Base-by-base conservation (phyloP, 2,888 invertebrate species). In the Athalia cordata region DNA sequence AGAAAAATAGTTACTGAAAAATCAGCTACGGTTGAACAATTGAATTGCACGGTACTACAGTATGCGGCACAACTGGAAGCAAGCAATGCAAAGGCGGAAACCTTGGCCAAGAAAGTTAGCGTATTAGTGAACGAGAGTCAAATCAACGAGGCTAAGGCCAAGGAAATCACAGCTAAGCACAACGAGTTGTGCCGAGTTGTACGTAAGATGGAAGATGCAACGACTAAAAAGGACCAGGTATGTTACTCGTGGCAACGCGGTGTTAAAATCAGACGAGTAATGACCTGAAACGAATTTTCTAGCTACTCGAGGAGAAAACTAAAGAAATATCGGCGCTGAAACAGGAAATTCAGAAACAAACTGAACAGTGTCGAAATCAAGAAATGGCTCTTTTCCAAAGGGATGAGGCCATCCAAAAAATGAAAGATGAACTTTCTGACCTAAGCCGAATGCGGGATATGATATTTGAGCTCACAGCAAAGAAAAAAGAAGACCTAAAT, bases 371-470 rank as follows among this genome's bases (percentile, higher is more conserved):
- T 52, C 81, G 80, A 4, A 84, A 50, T 8, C 85, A 86, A 64
- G 86, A 88, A 77, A 83, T 84, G 74, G 82, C 82, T 4, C 84
- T 89, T 65, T 81, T 83, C 4, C 85, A 87, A 66, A 88, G 87
- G 78, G 89, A 88, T 11, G 85, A 81, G 29, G 79, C 52, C 64
- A 81, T 86, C 49, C 66, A 83, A 49, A 86, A 83, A 78, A 81
- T 87, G 81, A 80, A 79, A 68, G 67, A 59, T 15, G 88, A 89
- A 80, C 80, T 89, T 55, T 79, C 77, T 5, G 85, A 87, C 64
- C 81, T 89, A 11, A 87, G 87, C 79, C 85, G 88, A 55, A 88
- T 89, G 87, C 82, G 88, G 4, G 88, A 89, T 64, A 88, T 88
- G 87, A 89, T 89, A 49, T 87, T 86, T 43, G 86, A 88, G 52